A percentile compares a stretch with the other conserved stretches of the same genome.
Evolutionary conservation across 2,797 vertebrate genomes (phyloP).

Genomic region (Oreochromis grahami): DNA sequence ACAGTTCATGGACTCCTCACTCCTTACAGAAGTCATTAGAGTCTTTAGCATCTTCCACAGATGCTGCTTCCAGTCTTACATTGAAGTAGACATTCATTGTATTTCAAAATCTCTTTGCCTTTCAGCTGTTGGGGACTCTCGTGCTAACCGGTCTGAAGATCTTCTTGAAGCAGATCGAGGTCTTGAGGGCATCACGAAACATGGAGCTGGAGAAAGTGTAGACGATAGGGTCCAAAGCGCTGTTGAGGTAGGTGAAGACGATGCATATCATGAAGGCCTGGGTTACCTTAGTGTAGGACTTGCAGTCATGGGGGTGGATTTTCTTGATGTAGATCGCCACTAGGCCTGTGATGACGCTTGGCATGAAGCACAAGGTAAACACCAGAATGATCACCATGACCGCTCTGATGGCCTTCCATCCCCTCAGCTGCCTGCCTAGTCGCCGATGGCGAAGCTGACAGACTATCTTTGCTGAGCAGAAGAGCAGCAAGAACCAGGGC

Average conservation of each 20-base stretch:
- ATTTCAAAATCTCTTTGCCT: background rate
- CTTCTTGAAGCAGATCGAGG: background rate
- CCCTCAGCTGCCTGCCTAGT: slow-evolving; percentile 41
- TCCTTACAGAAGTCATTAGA: background rate
- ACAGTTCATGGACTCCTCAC: background rate
- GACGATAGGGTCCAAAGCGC: slow-evolving; percentile 67
- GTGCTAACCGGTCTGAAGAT: background rate
- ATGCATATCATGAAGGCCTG: slow-evolving; percentile 64
- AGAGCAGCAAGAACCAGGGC: slow-evolving; percentile 67
- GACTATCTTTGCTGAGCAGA: slow-evolving; percentile 62
- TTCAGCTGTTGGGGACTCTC: background rate
- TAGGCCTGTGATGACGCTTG: slow-evolving; percentile 63
- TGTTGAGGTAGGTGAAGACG: slow-evolving; percentile 74
- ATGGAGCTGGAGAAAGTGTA: slow-evolving; percentile 69
- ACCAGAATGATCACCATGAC: slow-evolving; percentile 47
- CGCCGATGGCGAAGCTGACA: slow-evolving; percentile 42
- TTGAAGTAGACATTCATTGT: background rate
- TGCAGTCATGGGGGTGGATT: background rate
- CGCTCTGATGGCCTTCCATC: slow-evolving; percentile 40
- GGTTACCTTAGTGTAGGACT: background rate
- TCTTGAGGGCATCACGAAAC: slow-evolving; percentile 51
- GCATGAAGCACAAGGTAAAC: slow-evolving; percentile 75
- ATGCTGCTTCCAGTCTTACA: background rate
- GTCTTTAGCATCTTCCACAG: background rate
- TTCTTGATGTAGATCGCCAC: background rate